These are phyloP conservation scores for Halocaridina rubra DNA, from an alignment of 2,888 invertebrate genomes.

Conservation along the genomic window DNA sequence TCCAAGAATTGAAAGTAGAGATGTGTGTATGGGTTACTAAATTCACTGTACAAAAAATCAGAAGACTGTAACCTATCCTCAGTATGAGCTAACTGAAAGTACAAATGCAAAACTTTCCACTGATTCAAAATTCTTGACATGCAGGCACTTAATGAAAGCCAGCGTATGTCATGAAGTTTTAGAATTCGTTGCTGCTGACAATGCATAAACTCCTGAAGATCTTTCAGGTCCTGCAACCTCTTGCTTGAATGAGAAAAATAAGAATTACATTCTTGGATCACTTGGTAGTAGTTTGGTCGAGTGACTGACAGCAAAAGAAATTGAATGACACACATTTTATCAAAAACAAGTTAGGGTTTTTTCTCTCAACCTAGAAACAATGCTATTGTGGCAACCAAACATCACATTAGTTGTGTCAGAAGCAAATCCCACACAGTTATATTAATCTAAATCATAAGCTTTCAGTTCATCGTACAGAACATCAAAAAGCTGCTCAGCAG, in stretches of 20 bases:
- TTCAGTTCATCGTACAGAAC: background rate
- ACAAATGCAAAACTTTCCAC: background rate
- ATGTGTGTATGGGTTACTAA: background rate
- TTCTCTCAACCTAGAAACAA: slow-evolving; percentile 17
- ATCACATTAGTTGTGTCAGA: slow-evolving; percentile 15
- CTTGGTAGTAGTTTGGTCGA: background rate
- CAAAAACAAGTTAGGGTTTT: background rate
- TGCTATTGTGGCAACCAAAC: slow-evolving; percentile 15
- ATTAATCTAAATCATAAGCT: background rate
- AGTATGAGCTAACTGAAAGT: background rate
- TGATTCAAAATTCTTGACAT: background rate
- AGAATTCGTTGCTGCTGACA: slow-evolving; percentile 16
- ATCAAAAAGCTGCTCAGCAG: background rate
- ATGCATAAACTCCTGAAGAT: slow-evolving; percentile 22
- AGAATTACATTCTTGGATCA: slow-evolving; percentile 8
- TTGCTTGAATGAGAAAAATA: slow-evolving; percentile 22
- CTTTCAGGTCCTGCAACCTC: slow-evolving; percentile 11
- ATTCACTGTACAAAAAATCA: background rate
- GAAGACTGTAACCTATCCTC: background rate
- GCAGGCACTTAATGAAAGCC: slow-evolving; percentile 22
- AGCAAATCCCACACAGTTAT: slow-evolving; percentile 17
- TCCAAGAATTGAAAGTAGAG: slow-evolving; percentile 21
- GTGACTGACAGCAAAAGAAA: slow-evolving; percentile 13
- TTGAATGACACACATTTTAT: background rate
- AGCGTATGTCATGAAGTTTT: slow-evolving; percentile 12